Percentiles rank a stretch among this genome's conserved stretches.
Evolutionary conservation across 1,140 invertebrate genomes (phyloP).

Genomic region (Brachionus calyciflorus): DNA sequence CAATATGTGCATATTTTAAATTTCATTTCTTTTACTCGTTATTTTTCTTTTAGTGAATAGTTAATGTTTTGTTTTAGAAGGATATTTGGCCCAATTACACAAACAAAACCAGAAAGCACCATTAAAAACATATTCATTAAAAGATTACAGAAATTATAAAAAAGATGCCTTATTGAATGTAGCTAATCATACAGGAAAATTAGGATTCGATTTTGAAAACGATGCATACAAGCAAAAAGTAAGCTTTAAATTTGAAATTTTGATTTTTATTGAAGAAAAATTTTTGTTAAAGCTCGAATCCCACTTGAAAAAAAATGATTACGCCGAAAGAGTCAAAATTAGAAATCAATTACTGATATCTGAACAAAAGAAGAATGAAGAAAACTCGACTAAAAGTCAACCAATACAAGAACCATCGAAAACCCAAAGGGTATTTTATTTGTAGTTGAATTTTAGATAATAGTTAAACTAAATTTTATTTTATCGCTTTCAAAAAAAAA

Average conservation of each 20-base stretch:
- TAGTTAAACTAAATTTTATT: too few relatives aligned
- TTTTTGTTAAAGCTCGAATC: constrained; percentile 12
- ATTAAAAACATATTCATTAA: constrained; percentile 22
- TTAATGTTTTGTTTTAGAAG: too few relatives aligned
- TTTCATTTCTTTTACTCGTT: too few relatives aligned
- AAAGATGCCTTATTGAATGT: constrained; percentile 34
- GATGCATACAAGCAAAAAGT: constrained; percentile 44
- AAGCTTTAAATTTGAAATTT: neutral
- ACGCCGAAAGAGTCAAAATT: constrained; percentile 37
- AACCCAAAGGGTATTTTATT: constrained; percentile 45
- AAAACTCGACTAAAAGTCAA: constrained; percentile 32
- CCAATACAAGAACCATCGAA: constrained; percentile 38
- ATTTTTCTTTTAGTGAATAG: too few relatives aligned
- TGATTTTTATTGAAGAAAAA: neutral
- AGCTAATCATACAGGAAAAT: constrained; percentile 28
- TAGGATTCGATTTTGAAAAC: constrained; percentile 40
- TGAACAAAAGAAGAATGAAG: constrained; percentile 32
- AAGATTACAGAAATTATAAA: constrained; percentile 45
- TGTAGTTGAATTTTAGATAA: too few relatives aligned
- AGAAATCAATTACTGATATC: constrained; percentile 31
- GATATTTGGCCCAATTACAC: constrained; percentile 43
- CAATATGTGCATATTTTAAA: too few relatives aligned
- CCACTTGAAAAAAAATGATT: constrained; percentile 15
- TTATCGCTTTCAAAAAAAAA: neutral
- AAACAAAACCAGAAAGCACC: neutral